Evolutionary conservation across 2,113 vertebrate genomes (phyloP), one percentile per base, ranked within the genome.

Genomic region (Rutilus rutilus): DNA sequence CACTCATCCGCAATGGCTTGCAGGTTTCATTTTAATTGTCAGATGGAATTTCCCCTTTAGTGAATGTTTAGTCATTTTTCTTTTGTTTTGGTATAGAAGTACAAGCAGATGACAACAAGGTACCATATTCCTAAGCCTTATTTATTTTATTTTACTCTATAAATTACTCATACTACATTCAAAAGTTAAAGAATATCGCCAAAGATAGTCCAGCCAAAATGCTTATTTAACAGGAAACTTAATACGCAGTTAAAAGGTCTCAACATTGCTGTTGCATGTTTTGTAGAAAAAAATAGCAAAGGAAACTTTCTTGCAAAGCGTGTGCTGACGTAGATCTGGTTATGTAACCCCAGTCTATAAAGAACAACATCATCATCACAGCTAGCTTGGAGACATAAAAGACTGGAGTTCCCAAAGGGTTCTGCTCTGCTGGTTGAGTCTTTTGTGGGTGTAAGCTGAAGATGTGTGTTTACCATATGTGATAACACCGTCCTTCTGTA

Each of bases 21-120:
- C 89, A 90, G 83, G 87, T 83, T 89, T 75, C 85, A 84, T 90
- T 87, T 85, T 39, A 67, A 83, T 76, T 88, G 79, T 83, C 59
- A 39, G 3, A 9, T 64, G 87, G 87, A 88, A 90, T 88, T 88
- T 88, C 87, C 87, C 23, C 23, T 54, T 64, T 39, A 54, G 79
- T 80, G 79, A 82, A 90, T 88, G 60, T 87, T 87, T 87, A n/a
- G 83, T 4, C 36, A 89, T 89, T 85, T 85, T 30, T 21, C 27
- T 78, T 60, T 82, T 71, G 67, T 71, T 21, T 69, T 39, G 67
- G 8, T 39, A 36, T 36, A 69, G 30, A 4, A 65, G 65, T 23
- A 23, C 30, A 39, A 39, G 33, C 67, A 71, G 67, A 21, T 39
- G 67, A 39, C 67, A 71, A 11, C 67, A 33, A 67, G 64, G 14